Evolutionary conservation across 2,113 vertebrate species (phyloP), one percentile per base, ranked within the genome.

Genomic region (Menura novaehollandiae): DNA sequence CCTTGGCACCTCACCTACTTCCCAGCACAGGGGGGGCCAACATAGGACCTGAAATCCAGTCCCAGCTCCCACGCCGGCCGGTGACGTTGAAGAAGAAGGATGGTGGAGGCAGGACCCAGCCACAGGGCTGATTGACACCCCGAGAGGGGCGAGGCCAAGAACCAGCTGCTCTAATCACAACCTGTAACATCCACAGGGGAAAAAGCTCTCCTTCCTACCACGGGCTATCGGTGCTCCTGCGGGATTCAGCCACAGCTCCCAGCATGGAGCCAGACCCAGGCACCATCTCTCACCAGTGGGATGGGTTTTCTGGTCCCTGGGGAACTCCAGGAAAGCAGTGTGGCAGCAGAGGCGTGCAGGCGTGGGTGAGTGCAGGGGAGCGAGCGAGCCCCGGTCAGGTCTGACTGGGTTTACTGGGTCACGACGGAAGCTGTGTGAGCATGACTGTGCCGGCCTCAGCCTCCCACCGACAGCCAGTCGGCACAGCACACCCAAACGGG

Each of bases 371-470:
- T 8, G 1, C 92, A 41, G 69, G 37, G 52, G 11, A 90, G 77
- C 7, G 0, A 80, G 78, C 0, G 19, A 67, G 85, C 74, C 56
- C 82, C 0, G 72, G 93, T 97, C 95, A 96, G 93, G 96, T 95
- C 96, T 93, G 86, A 97, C 96, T 89, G 89, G 96, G 96, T 97
- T 96, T 97, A 95, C 93, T 88, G 96, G 96, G 95, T 92, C 95
- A 94, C 27, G 3, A 44, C 2, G 15, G 94, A 81, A 93, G 92
- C 82, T 63, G 69, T 85, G 62, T 6, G 35, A 96, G 91, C 58
- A 11, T 96, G 96, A 96, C 89, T 95, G 67, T 91, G 86, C 79
- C 1, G 8, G 93, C 86, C 89, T 60, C 95, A 91, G 93, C 93
- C 93, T 96, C 91, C 85, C 94, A 96, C 91, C 37, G 0, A 33